Evolutionary conservation across 2,888 invertebrate genomes (phyloP), one percentile per base, ranked within the genome.

Genomic region (Brachylomia viminalis): DNA sequence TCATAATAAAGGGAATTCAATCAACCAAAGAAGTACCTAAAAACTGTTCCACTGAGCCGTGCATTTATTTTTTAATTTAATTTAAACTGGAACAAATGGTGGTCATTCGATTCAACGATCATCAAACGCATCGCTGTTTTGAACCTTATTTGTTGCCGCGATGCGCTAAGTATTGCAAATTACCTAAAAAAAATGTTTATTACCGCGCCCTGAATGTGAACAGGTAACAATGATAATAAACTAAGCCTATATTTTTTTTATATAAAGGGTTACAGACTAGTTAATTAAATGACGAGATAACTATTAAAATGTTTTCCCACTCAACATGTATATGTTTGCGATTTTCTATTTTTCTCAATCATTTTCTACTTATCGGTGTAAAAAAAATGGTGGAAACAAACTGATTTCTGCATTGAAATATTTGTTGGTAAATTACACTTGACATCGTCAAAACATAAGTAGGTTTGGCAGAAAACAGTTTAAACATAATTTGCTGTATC

Each of bases 401-500:
- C 49, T 33, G 1, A 23, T 33, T 75, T 47, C n/a, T n/a, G 8
- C 13, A 52, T 33, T 42, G 1, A 59, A 52, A 62, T 27, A 20
- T 38, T 80, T 42, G 17, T 54, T 56, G 23, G 11, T 56, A 49
- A 64, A 56, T 72, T 23, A 62, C n/a, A 64, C 17, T 20, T 62
- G 80, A n/a, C 64, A 52, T 64, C 33, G 27, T 15, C n/a, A 17
- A 59, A 47, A 75, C 8, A 27, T 13, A 47, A 58, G 27, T 72
- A 67, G 61, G 61, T 4, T 6, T 10, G n/a, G 42, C 58, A 30
- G 20, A 65, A 82, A 67, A 49, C 42, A 73, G 15, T 52, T 64
- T 65, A 65, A 52, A 56, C 15, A 67, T 71, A 74, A 73, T 65
- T 79, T 61, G 52, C 73, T 30, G 54, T 79, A 64, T 79, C 68